Evolutionary conservation across 2,888 invertebrate genomes (phyloP), one percentile per base, ranked within the genome.

Genomic region (Eupithecia insigniata): DNA sequence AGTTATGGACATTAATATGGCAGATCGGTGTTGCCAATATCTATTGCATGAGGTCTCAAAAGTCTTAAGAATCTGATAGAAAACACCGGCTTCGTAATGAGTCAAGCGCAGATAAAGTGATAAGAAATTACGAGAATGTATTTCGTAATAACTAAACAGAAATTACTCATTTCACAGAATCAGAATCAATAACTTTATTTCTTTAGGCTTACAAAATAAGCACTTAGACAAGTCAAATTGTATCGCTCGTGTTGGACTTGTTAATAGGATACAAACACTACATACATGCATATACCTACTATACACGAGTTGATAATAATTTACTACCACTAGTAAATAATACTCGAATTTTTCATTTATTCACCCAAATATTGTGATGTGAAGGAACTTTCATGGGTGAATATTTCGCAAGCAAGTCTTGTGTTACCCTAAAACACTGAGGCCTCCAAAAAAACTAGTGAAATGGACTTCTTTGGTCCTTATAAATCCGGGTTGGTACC

Each of bases 121-220:
- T 78, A 76, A 73, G 28, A 46, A 67, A 68, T 72, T 73, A 70
- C 68, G 39, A 75, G 75, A 76, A 75, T 22, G 65, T 34, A 46
- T 69, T 67, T 69, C 62, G 68, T 51, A 73, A 70, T 71, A 46
- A 66, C 34, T 71, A 72, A 73, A 75, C 72, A 73, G 51, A 62
- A 76, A 78, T 76, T 74, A 78, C 68, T 74, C 75, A 77, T 71
- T 65, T 67, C 43, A 67, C 66, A 75, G n/a, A n/a, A n/a, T n/a
- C n/a, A n/a, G n/a, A n/a, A n/a, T n/a, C n/a, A n/a, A n/a, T n/a
- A n/a, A n/a, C n/a, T n/a, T n/a, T n/a, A n/a, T n/a, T n/a, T n/a
- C n/a, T n/a, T n/a, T n/a, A n/a, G n/a, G n/a, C n/a, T n/a, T n/a
- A n/a, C n/a, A n/a, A n/a, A n/a, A n/a, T n/a, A n/a, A n/a, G n/a